Conservation (phyloP, 2,888 invertebrate genomes). For the Protonemura montana region DNA sequence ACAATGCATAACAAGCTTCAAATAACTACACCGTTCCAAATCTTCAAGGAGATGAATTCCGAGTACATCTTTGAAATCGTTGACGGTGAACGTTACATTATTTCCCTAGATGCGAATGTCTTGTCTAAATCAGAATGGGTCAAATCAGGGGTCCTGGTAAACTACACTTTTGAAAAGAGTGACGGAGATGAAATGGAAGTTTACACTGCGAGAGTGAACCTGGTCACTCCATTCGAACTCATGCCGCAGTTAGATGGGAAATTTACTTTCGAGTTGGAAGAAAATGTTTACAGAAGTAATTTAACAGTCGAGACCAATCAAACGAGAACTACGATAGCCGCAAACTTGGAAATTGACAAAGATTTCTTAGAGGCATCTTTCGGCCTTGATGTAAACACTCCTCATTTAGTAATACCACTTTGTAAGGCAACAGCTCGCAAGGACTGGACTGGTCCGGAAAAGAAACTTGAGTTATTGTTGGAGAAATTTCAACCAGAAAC, state of each 20-base stretch:
- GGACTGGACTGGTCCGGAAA: constrained; percentile 72
- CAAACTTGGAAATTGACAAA: constrained; percentile 64
- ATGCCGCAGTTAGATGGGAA: constrained; percentile 37
- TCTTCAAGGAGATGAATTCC: constrained; percentile 62
- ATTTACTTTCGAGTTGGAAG: constrained; percentile 42
- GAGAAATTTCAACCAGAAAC: constrained; percentile 54
- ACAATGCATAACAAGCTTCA: constrained; percentile 66
- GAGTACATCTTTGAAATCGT: constrained; percentile 62
- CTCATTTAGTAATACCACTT: constrained; percentile 70
- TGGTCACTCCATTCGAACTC: constrained; percentile 46
- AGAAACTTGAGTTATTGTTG: constrained; percentile 69
- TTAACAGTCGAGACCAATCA: constrained; percentile 42
- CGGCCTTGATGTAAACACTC: constrained; percentile 69
- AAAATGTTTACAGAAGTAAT: constrained; percentile 41
- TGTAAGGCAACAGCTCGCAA: constrained; percentile 72
- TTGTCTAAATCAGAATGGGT: constrained; percentile 59
- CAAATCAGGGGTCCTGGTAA: constrained; percentile 62
- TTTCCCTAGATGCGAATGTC: constrained; percentile 61
- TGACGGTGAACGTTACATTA: constrained; percentile 59
- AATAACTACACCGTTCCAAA: constrained; percentile 64
- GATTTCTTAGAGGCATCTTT: constrained; percentile 70
- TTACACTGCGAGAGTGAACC: constrained; percentile 61
- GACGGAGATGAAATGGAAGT: constrained; percentile 57
- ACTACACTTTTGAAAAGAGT: constrained; percentile 61
- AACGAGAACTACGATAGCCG: constrained; percentile 37